Evolutionary conservation across 1,140 invertebrate genomes (phyloP).

Genomic region (Zophobas morio): DNA sequence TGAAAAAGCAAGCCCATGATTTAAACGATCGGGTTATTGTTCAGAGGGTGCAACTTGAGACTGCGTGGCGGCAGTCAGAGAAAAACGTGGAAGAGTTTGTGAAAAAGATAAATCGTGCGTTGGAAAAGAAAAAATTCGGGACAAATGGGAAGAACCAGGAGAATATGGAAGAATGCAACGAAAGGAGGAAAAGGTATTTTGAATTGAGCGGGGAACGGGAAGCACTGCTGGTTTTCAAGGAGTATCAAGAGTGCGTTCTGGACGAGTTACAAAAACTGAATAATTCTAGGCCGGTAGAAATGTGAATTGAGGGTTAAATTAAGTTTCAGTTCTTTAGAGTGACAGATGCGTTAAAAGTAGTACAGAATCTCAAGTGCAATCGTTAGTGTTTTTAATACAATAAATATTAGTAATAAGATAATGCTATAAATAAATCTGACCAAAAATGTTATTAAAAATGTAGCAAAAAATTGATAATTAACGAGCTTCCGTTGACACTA

Average conservation of each 20-base stretch:
- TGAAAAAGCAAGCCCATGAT: conserved; percentile 28
- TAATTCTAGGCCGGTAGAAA: too few relatives aligned
- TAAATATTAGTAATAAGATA: too few relatives aligned
- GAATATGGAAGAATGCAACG: background rate
- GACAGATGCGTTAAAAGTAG: too few relatives aligned
- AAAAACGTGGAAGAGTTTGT: conserved; percentile 15
- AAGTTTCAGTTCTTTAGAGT: too few relatives aligned
- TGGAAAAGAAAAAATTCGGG: conserved; percentile 10
- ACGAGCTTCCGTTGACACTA: too few relatives aligned
- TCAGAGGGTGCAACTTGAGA: conserved; percentile 18
- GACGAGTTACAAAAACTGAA: background rate
- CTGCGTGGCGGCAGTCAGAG: conserved; percentile 1
- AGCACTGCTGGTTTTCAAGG: conserved; percentile 37
- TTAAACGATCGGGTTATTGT: conserved; percentile 1
- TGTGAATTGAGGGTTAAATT: too few relatives aligned
- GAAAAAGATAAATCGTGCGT: background rate
- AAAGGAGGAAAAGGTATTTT: conserved; percentile 25
- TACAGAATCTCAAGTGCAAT: too few relatives aligned
- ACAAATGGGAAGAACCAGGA: background rate
- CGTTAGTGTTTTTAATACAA: too few relatives aligned
- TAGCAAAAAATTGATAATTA: too few relatives aligned
- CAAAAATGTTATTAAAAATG: too few relatives aligned
- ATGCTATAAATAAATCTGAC: too few relatives aligned
- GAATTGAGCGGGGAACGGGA: conserved; percentile 46
- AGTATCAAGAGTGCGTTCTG: conserved; percentile 41